Conservation (phyloP, 2,888 invertebrate genomes). For the Melinopterus prodromus region DNA sequence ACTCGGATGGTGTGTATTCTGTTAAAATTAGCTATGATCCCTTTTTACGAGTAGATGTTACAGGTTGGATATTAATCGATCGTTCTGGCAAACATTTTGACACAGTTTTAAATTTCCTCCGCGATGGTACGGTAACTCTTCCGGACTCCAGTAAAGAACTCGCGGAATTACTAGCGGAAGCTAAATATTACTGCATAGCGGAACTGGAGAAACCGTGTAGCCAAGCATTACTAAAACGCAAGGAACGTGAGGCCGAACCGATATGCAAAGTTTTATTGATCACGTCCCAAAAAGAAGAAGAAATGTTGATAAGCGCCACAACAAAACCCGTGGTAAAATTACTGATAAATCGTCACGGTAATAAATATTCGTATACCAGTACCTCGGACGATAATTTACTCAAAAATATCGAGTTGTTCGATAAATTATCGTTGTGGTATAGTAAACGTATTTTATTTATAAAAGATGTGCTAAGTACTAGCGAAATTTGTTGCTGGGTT, state of each 20-base stretch:
- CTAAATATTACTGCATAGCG: conserved; percentile 95
- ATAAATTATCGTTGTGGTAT: conserved; percentile 94
- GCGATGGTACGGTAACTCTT: conserved; percentile 92
- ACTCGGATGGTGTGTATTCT: conserved; percentile 84
- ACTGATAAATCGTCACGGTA: conserved; percentile 96
- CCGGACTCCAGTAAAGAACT: conserved; percentile 93
- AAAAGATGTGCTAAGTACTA: conserved; percentile 97
- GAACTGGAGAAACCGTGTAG: conserved; percentile 90
- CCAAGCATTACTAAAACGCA: conserved; percentile 78
- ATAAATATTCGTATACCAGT: conserved; percentile 98
- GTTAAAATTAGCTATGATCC: not conserved
- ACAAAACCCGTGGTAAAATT: conserved; percentile 95
- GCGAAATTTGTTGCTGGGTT: conserved; percentile 99
- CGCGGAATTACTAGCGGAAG: conserved; percentile 93
- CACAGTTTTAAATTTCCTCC: conserved; percentile 90
- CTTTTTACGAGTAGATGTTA: conserved; percentile 40
- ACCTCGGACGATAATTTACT: conserved; percentile 98
- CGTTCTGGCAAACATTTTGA: conserved; percentile 98
- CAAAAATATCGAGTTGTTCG: conserved; percentile 97
- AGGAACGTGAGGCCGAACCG: conserved; percentile 85
- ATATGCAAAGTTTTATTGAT: conserved; percentile 93
- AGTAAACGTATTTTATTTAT: conserved; percentile 95
- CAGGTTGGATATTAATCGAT: conserved; percentile 98
- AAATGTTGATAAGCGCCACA: conserved; percentile 83
- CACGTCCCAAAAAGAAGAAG: conserved; percentile 90